Evolutionary conservation across 2,113 vertebrate species (phyloP).

Genomic region (Myiozetetes cayanensis): DNA sequence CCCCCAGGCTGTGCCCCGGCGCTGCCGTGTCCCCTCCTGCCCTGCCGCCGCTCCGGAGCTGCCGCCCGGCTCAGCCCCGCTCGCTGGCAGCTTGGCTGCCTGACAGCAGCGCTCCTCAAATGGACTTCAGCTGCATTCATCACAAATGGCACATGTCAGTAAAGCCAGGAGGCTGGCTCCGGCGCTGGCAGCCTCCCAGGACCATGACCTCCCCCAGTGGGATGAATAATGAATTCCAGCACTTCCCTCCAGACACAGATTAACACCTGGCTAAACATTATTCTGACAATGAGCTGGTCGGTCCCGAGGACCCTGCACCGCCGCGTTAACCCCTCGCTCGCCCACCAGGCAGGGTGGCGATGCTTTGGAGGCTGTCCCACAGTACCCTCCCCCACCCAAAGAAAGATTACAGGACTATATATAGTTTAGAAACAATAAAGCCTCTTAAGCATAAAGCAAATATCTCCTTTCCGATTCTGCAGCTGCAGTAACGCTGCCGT

Average conservation of each 20-base stretch:
- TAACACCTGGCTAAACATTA: constrained; percentile 83
- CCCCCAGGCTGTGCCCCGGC: too few species aligned
- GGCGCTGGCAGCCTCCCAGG: constrained; percentile 67
- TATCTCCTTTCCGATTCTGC: constrained; percentile 6
- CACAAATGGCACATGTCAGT: constrained; percentile 83
- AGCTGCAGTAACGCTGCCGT: not conserved
- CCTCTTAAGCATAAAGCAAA: constrained; percentile 50
- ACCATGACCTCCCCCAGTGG: constrained; percentile 68
- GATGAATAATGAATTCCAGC: constrained; percentile 78
- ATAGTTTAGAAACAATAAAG: constrained; percentile 64
- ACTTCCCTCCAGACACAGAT: constrained; percentile 72
- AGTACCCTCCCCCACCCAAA: not conserved
- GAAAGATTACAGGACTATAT: constrained; percentile 61
- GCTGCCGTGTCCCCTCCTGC: not conserved
- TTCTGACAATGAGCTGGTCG: constrained; percentile 68
- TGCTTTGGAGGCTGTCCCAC: not conserved
- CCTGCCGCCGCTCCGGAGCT: not conserved
- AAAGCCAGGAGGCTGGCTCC: constrained; percentile 76
- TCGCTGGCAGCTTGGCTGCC: constrained; percentile 73
- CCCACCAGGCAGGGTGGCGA: not conserved
- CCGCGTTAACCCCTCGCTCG: constrained; percentile 51
- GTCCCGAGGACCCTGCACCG: not conserved
- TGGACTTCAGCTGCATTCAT: constrained; percentile 79
- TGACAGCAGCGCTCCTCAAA: constrained; percentile 84
- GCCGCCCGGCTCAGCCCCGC: not conserved